A percentile compares a stretch with the other conserved stretches of the same genome.
These are phyloP conservation scores for Trissonchulus sp. DNA, from an alignment of 2,888 invertebrate genomes.

Conservation along the genomic window DNA sequence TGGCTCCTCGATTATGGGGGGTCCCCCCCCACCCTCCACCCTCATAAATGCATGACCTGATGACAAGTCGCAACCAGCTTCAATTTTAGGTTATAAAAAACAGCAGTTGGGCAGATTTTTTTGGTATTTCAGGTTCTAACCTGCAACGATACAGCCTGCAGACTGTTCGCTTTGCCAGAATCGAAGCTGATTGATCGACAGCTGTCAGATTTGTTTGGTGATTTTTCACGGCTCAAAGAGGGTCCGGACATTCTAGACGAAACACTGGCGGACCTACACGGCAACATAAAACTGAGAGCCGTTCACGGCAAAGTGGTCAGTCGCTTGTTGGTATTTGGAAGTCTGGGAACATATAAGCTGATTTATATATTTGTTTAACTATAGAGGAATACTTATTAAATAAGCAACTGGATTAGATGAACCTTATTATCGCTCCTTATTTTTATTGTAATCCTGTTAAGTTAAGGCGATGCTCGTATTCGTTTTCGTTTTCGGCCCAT, in stretches of 20 bases:
- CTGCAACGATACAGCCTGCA: slow-evolving; percentile 64
- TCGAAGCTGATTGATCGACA: slow-evolving; percentile 58
- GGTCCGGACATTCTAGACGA: slow-evolving; percentile 46
- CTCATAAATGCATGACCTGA: too few relatives aligned
- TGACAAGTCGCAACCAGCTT: too few relatives aligned
- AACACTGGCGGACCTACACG: neutral
- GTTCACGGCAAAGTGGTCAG: slow-evolving; percentile 60
- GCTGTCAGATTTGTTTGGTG: slow-evolving; percentile 49
- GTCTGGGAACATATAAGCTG: neutral
- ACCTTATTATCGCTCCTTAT: too few relatives aligned
- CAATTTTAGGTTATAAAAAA: too few relatives aligned
- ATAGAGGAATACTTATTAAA: too few relatives aligned
- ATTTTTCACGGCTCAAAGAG: slow-evolving; percentile 49
- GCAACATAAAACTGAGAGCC: neutral
- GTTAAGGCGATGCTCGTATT: too few relatives aligned
- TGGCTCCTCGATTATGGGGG: too few relatives aligned
- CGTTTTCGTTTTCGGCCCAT: too few relatives aligned
- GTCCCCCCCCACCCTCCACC: too few relatives aligned
- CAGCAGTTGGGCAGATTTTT: too few relatives aligned
- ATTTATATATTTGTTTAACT: neutral
- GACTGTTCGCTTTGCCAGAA: slow-evolving; percentile 51
- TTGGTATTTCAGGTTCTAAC: slow-evolving; percentile 66
- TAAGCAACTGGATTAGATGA: too few relatives aligned
- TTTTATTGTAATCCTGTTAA: too few relatives aligned
- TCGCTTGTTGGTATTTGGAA: slow-evolving; percentile 30